Conservation (phyloP, 2,888 invertebrate genomes). For the Lithophane socia region DNA sequence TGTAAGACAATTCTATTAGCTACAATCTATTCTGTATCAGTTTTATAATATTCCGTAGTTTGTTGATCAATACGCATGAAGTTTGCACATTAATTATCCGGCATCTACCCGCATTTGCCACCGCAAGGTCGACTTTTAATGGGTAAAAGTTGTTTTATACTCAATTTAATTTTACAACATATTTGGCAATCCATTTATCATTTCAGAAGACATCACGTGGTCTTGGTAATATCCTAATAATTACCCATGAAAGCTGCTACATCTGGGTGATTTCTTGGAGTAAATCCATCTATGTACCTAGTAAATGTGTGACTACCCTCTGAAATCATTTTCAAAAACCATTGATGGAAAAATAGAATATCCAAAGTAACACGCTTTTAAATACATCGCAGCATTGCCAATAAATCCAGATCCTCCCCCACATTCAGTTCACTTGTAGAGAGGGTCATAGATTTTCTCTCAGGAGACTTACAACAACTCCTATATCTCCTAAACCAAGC, state of each 20-base stretch:
- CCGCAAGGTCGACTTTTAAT: constrained; percentile 61
- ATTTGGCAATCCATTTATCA: constrained; percentile 55
- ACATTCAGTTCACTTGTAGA: no score
- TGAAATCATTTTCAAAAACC: background rate
- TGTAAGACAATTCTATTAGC: background rate
- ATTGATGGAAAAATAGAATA: background rate
- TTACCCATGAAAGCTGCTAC: background rate
- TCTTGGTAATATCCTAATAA: background rate
- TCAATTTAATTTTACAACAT: constrained; percentile 42
- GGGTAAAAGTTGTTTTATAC: constrained; percentile 66
- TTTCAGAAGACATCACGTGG: constrained; percentile 37
- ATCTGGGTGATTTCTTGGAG: background rate
- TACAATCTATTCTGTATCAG: background rate
- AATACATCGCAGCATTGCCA: background rate
- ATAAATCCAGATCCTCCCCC: no score
- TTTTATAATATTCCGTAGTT: constrained; percentile 4
- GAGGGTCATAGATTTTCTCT: background rate
- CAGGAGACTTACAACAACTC: background rate
- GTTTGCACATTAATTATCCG: constrained; percentile 49
- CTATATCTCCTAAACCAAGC: background rate
- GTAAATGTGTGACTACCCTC: background rate
- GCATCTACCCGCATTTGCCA: constrained; percentile 63
- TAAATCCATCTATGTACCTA: no score
- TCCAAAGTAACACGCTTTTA: background rate
- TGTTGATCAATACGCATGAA: constrained; percentile 41